Conservation (phyloP, 53 echinoderm and acorn worm species). For the Hippasteria phrygiana region DNA sequence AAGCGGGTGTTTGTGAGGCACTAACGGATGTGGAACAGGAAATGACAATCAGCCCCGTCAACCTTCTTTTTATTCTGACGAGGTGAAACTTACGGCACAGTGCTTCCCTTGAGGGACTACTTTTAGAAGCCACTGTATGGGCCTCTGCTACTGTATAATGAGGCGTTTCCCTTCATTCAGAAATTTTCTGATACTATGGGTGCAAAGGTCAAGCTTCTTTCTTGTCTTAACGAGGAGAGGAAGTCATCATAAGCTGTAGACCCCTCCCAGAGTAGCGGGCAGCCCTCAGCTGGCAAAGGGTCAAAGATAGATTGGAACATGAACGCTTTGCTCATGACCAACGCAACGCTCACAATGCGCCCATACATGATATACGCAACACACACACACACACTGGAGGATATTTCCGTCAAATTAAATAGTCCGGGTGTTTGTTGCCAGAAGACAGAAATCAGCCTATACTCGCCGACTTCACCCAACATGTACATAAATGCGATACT, state of each 20-base stretch:
- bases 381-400: too few species aligned
- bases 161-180: background rate
- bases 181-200: background rate
- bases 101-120: background rate
- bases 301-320: background rate
- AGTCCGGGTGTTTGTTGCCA: background rate
- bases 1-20: background rate
- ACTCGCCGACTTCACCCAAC: background rate
- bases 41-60: background rate
- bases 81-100: background rate
- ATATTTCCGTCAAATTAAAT: too few species aligned
- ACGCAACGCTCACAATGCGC: background rate
- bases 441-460: background rate
- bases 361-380: background rate
- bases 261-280: background rate
- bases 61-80: background rate
- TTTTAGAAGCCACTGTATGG: background rate
- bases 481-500: too few species aligned
- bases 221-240: background rate
- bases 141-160: background rate
- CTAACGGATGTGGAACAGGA: slow-evolving; percentile 2
- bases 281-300: background rate
- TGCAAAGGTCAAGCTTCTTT: background rate
- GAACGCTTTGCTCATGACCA: background rate
- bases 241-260: background rate